Conservation (phyloP, 1,140 invertebrate species). For the Halictus rubicundus region DNA sequence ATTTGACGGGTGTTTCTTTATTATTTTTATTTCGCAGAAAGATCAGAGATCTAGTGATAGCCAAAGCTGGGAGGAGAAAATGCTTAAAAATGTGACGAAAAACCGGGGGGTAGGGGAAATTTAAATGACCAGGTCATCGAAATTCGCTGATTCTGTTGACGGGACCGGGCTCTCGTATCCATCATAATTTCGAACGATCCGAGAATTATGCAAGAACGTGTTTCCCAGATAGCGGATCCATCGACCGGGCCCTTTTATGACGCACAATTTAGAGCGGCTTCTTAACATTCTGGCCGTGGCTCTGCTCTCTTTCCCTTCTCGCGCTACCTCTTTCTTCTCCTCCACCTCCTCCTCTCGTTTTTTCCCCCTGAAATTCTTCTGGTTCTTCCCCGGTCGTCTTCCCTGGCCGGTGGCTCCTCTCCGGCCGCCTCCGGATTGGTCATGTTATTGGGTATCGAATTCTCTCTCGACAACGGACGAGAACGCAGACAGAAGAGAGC, state of each 20-base stretch:
- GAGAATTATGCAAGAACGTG: background rate
- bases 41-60: too few species aligned
- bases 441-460: constrained; percentile 64
- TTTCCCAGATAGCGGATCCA: background rate
- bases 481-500: constrained; percentile 17
- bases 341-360: constrained; percentile 18
- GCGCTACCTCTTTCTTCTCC: constrained; percentile 11
- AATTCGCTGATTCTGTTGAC: too few species aligned
- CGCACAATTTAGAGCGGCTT: constrained; percentile 58
- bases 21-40: too few species aligned
- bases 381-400: constrained; percentile 27
- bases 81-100: too few species aligned
- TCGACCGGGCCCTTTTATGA: constrained; percentile 26
- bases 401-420: constrained; percentile 8
- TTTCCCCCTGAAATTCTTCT: constrained; percentile 34
- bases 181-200: background rate
- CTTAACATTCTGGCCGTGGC: constrained; percentile 59
- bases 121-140: too few species aligned
- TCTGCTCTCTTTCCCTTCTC: constrained; percentile 28
- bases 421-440: constrained; percentile 16
- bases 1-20: too few species aligned
- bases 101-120: too few species aligned
- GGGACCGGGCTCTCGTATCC: too few species aligned
- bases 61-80: too few species aligned
- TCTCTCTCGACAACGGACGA: constrained; percentile 48